A percentile compares a stretch with the other conserved stretches of the same genome.
Conservation (phyloP, 2,888 invertebrate genomes). For the Meandrusa payeni region DNA sequence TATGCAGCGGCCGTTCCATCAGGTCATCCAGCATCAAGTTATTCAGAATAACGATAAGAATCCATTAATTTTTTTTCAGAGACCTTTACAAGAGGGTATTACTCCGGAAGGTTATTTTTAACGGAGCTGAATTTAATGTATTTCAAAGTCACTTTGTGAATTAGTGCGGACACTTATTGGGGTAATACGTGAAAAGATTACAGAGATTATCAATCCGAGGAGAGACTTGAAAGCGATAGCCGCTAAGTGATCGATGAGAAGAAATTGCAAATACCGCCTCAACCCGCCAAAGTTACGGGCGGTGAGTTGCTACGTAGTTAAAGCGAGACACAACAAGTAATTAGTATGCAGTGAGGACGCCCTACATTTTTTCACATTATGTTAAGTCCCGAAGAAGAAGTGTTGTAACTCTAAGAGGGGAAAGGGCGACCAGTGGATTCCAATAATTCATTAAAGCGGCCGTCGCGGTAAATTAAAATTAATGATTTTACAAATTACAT, state of each 20-base stretch:
- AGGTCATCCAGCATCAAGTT: constrained; percentile 53
- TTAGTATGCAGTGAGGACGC: constrained; percentile 75
- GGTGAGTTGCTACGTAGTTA: constrained; percentile 61
- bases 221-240: constrained; percentile 54
- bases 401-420: constrained; percentile 57
- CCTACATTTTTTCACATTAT: constrained; percentile 78
- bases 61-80: constrained; percentile 64
- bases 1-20: constrained; percentile 51
- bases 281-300: constrained; percentile 57
- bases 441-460: constrained; percentile 78
- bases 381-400: constrained; percentile 74
- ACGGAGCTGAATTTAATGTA: constrained; percentile 30
- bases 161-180: constrained; percentile 23
- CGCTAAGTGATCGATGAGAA: constrained; percentile 71
- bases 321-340: constrained; percentile 73
- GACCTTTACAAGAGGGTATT: constrained; percentile 59
- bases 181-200: constrained; percentile 42
- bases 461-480: constrained; percentile 79
- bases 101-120: constrained; percentile 29
- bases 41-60: constrained; percentile 68
- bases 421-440: constrained; percentile 62
- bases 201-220: constrained; percentile 47
- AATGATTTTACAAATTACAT: constrained; percentile 72
- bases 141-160: constrained; percentile 19
- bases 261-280: constrained; percentile 74